Conservation (phyloP, 2,797 vertebrate species). For the Tenualosa thibaudeaui region DNA sequence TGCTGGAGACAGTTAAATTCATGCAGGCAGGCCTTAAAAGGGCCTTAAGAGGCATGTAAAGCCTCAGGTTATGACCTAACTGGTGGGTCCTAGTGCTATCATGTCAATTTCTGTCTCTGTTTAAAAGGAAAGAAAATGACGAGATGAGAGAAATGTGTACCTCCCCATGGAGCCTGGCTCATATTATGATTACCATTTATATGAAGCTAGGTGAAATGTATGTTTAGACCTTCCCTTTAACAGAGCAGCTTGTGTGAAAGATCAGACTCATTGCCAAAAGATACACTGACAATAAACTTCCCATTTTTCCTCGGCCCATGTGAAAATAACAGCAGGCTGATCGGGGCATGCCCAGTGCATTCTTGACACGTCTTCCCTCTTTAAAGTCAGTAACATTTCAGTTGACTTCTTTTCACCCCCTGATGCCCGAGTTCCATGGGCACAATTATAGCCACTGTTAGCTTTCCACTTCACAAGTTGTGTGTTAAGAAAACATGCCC, state of each 20-base stretch:
- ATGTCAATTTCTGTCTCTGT: background rate
- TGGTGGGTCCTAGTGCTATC: background rate
- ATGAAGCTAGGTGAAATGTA: background rate
- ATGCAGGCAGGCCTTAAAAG: no score
- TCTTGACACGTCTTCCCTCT: background rate
- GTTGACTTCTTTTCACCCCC: background rate
- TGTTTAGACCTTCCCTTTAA: background rate
- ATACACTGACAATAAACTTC: background rate
- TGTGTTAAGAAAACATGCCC: background rate
- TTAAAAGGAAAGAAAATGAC: background rate
- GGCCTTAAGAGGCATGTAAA: no score
- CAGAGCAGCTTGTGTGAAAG: background rate
- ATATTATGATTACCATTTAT: background rate
- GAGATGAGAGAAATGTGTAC: background rate
- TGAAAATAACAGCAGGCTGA: background rate
- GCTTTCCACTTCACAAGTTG: background rate
- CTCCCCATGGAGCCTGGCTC: background rate
- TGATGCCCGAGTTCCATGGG: background rate
- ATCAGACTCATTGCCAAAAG: background rate
- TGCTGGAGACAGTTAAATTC: background rate
- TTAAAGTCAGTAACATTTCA: background rate
- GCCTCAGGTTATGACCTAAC: no score
- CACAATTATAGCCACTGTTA: background rate
- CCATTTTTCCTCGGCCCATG: background rate
- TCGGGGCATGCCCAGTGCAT: background rate